Evolutionary conservation across 2,888 invertebrate species (phyloP), one percentile per base, ranked within the genome.

Genomic region (Ctena decussata): DNA sequence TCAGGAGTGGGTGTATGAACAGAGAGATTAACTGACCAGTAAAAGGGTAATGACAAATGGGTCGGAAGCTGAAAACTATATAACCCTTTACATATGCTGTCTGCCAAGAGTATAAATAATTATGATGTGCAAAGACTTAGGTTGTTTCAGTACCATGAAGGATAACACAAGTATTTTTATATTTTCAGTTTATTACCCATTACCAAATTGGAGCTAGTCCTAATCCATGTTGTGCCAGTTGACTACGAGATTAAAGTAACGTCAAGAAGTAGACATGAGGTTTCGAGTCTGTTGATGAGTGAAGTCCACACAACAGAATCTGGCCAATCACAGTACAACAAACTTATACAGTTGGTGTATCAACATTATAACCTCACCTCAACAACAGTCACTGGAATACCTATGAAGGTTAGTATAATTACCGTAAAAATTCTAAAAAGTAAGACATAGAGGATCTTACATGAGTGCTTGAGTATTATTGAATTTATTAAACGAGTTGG

Each of bases 351-450:
- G 57, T 90, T 96, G 30, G 95, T 95, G 5, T 95, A 96, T 85
- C 92, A 97, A 2, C 99, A 99, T 95, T 99, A 98, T 93, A 97
- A 98, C 95, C 96, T 99, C 70, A 98, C 98, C 0, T 98, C 98
- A 82, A 99, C 99, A 0, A 99, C 99, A 0, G 99, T 99, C 0
- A 99, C 99, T 8, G 99, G 93, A 3, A 99, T 99, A 93, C 99
- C 99, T 0, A 99, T 99, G 99, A 99, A 99, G 95, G 96, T 96
- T 89, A 80, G 86, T 44, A 15, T 39, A 53, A n/a, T n/a, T n/a
- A n/a, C n/a, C n/a, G n/a, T n/a, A n/a, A n/a, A n/a, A n/a, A n/a
- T n/a, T n/a, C n/a, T n/a, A n/a, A n/a, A n/a, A n/a, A n/a, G n/a
- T n/a, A n/a, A n/a, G n/a, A n/a, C n/a, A n/a, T n/a, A n/a, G n/a